Evolutionary conservation across 2,797 vertebrate genomes (phyloP), one percentile per base, ranked within the genome.

Genomic region (Paramormyrops hopkinsi): DNA sequence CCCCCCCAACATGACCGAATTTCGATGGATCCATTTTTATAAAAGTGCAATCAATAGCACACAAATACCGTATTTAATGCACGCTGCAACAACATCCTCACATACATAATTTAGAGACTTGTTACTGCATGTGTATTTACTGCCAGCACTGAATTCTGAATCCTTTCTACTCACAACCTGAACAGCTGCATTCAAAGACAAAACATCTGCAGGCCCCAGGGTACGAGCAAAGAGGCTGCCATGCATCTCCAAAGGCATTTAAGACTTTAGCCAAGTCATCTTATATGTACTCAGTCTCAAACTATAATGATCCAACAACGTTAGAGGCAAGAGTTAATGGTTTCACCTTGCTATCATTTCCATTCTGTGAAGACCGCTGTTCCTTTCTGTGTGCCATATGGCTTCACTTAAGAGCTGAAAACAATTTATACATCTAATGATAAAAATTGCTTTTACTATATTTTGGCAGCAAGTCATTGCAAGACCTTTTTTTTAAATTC

Each of bases 321-420:
- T 84, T 46, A 44, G 37, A 46, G 46, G 41, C 44, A 12, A 48
- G n/a, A 48, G 82, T 50, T 85, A 85, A 85, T 79, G 82, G 82
- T 85, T 85, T 85, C 82, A 85, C 48, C 48, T 25, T 48, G 82
- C 82, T 25, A 85, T 85, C 82, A 85, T 44, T 85, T 12, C 44
- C 46, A 85, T 85, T 85, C 82, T 48, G 44, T 51, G 46, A 51
- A 51, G 44, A 85, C 22, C 19, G 22, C 82, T 85, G 82, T 44
- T 85, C 46, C 22, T 48, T 85, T 83, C 48, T 51, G 46, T 1
- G 3, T 4, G 82, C 82, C 48, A 85, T 85, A 85, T 51, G 48
- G 82, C 82, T 85, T 85, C 44, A 51, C 48, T 85, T 85, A 85
- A 85, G 82, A n/a, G 46, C 82, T 85, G 82, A 85, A 85, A 85